Evolutionary conservation across 2,797 vertebrate genomes (phyloP).

Genomic region (Trachops cirrhosus): DNA sequence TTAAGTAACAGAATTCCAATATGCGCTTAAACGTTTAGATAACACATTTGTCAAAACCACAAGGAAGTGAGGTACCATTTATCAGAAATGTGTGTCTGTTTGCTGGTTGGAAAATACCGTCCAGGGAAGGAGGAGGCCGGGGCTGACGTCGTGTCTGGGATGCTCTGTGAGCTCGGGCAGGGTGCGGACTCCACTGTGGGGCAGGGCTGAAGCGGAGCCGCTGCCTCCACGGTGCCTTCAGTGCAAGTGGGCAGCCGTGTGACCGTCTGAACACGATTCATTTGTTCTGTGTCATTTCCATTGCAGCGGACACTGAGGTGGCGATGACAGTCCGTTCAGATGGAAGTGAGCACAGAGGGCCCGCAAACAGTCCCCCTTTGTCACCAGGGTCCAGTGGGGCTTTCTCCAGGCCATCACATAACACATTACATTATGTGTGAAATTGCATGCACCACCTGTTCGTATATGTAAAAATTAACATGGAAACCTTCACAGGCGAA

Average conservation of each 20-base stretch:
- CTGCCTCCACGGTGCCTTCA: not conserved
- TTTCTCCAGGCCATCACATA: conserved; percentile 21
- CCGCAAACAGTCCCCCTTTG: not conserved
- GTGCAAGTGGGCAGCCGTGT: not conserved
- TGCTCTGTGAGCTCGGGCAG: not conserved
- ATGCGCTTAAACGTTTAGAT: not conserved
- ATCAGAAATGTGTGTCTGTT: not conserved
- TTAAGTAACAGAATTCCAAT: not conserved
- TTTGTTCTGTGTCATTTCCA: not conserved
- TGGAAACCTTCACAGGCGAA: not conserved
- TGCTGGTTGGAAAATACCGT: not conserved
- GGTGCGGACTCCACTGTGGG: not conserved
- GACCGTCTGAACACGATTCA: not conserved
- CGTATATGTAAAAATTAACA: not conserved
- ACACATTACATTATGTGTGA: not conserved
- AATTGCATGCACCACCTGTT: too few relatives aligned
- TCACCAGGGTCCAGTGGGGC: conserved; percentile 28
- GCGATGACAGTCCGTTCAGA: not conserved
- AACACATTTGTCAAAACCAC: not conserved
- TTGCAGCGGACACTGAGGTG: not conserved
- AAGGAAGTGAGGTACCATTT: not conserved
- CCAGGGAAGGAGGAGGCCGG: not conserved
- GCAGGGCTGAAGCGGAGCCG: not conserved
- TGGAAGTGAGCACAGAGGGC: not conserved
- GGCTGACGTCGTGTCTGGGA: not conserved